Evolutionary conservation across 2,113 vertebrate species (phyloP).

Genomic region (Aphelocoma coerulescens): DNA sequence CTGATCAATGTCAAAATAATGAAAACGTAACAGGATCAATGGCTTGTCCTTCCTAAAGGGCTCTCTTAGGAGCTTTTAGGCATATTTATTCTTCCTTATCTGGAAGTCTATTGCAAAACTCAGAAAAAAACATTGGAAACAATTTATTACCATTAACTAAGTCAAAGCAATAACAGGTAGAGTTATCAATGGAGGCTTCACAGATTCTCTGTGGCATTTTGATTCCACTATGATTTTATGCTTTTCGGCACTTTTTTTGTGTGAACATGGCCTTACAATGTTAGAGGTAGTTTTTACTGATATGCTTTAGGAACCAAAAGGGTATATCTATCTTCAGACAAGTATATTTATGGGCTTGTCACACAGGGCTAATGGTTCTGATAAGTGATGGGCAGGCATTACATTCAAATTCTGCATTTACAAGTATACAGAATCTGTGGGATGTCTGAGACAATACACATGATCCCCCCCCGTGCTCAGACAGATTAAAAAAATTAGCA

Average conservation of each 20-base stretch:
- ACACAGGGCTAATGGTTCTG: background rate
- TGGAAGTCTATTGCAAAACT: background rate
- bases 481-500: background rate
- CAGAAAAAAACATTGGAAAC: background rate
- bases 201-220: background rate
- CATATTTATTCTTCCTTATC: background rate
- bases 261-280: background rate
- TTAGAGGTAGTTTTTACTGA: background rate
- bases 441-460: background rate
- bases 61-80: background rate
- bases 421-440: background rate
- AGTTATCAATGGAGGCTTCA: background rate
- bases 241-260: background rate
- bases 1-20: background rate
- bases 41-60: background rate
- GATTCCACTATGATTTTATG: background rate
- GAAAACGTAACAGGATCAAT: slow-evolving; percentile 5
- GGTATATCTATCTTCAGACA: background rate
- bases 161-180: background rate
- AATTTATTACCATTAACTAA: background rate
- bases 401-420: background rate
- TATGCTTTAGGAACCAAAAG: background rate
- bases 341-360: background rate
- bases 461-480: background rate
- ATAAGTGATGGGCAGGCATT: background rate